Conservation (phyloP, 2,113 vertebrate genomes). For the Mormyrus lacerda region DNA sequence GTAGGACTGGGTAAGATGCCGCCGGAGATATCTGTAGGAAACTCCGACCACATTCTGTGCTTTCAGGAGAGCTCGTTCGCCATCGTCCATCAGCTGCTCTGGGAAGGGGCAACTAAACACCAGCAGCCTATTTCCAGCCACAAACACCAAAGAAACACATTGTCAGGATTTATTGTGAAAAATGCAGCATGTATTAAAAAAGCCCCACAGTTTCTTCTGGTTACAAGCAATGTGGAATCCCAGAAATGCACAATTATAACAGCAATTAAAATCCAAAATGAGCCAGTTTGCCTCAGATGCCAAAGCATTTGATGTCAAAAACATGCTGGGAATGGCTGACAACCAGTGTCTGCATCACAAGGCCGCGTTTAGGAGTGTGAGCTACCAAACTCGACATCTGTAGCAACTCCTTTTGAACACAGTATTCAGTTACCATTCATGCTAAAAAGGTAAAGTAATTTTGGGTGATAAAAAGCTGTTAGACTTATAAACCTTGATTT, state of each 20-base stretch:
- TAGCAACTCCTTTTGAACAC: not conserved
- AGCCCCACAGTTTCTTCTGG: not conserved
- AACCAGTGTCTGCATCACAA: not conserved
- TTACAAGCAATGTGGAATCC: not conserved
- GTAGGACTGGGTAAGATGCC: not conserved
- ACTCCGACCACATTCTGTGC: not conserved
- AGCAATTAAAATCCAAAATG: not conserved
- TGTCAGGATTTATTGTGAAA: constrained; percentile 3
- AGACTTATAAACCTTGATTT: not conserved
- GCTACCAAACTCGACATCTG: not conserved
- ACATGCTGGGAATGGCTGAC: not conserved
- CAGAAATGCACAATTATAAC: not conserved
- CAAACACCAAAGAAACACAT: not conserved
- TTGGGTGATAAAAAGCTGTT: not conserved
- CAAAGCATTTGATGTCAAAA: not conserved
- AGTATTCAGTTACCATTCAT: not conserved
- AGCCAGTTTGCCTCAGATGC: not conserved
- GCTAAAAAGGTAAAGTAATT: not conserved
- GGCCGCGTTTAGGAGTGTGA: not conserved
- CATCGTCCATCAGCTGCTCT: not conserved
- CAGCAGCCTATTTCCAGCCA: not conserved
- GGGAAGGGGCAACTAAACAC: not conserved
- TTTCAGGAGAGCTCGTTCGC: not conserved
- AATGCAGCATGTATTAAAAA: constrained; percentile 3
- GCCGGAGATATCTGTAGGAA: not conserved